Base-by-base conservation (phyloP, 2,113 vertebrate genomes). In the Cyphomyrus discorhynchus region DNA sequence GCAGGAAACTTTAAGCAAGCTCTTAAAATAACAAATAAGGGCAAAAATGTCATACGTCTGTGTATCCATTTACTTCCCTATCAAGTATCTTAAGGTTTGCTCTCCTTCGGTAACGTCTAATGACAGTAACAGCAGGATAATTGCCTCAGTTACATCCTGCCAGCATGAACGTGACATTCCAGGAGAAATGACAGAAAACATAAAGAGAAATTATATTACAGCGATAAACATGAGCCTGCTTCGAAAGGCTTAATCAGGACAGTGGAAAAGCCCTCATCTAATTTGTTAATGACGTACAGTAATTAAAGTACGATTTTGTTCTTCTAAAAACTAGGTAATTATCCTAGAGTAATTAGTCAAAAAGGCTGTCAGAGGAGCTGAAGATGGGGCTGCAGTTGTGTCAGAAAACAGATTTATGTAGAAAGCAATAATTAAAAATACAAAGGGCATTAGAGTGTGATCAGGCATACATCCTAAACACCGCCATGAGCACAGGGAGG, bases 321-420 rank as follows among this genome's bases (percentile, higher is more conserved):
- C 49, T 53, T 87, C 49, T 53, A 87, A 35, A 50, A 87, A 53
- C 49, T 53, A 87, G 85, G 27, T 56, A 87, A 87, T 87, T 84
- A 47, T 84, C 42, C 27, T 39, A 31, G 50, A 19, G 27, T 53
- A 87, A 35, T 87, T 53, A 53, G 49, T 35, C 49, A 87, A 87
- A 87, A 53, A 31, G 10, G 50, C 50, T 53, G 85, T 87, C 49
- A 53, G 49, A 21, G 27, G n/a, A 53, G 85, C n/a, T 27, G 46
- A 87, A 21, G 50, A 47, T 47, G 50, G n/a, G 24, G 15, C 39
- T 84, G 42, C 9, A 27, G 82, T 84, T 11, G 19, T 84, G 82
- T 84, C 82, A 84, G 45, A 84, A 84, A 47, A 80, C 35, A 80
- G 15, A 80, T 80, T 80, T 8, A 80, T 8, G 46, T 47, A 2